Evolutionary conservation across 2,797 vertebrate genomes (phyloP).

Genomic region (Haliaeetus albicilla): DNA sequence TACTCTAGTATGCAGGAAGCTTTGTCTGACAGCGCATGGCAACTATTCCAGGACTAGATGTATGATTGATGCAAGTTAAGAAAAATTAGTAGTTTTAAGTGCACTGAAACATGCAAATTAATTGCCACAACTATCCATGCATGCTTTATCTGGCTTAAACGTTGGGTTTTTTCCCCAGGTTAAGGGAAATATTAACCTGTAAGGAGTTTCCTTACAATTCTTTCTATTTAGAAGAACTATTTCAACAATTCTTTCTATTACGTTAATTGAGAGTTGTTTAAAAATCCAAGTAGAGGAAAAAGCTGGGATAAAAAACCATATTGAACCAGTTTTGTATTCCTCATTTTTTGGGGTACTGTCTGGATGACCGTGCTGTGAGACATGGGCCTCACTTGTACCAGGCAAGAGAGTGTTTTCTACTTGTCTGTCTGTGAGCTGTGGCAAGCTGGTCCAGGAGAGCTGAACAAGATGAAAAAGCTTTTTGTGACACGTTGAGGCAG

Average conservation of each 20-base stretch:
- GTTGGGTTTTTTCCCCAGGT: not conserved
- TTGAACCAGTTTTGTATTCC: not conserved
- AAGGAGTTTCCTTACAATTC: not conserved
- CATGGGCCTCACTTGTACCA: not conserved
- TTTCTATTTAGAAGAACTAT: not conserved
- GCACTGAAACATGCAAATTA: constrained; percentile 53
- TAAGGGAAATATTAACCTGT: not conserved
- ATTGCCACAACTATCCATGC: constrained; percentile 16
- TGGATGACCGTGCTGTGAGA: not conserved
- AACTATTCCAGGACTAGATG: not conserved
- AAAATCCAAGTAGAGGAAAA: not conserved
- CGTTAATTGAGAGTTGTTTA: not conserved
- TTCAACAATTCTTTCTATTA: not conserved
- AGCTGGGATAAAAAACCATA: not conserved
- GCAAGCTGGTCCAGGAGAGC: not conserved
- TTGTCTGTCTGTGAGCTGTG: not conserved
- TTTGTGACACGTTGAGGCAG: not conserved
- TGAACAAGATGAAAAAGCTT: not conserved
- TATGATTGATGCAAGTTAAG: not conserved
- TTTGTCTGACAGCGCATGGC: not conserved
- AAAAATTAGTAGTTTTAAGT: constrained; percentile 46
- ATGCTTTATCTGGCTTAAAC: not conserved
- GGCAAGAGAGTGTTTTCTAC: not conserved
- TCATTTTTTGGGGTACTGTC: not conserved
- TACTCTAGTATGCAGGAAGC: not conserved